Conservation (phyloP, 2,797 vertebrate species). For the Gobio occitaniae region DNA sequence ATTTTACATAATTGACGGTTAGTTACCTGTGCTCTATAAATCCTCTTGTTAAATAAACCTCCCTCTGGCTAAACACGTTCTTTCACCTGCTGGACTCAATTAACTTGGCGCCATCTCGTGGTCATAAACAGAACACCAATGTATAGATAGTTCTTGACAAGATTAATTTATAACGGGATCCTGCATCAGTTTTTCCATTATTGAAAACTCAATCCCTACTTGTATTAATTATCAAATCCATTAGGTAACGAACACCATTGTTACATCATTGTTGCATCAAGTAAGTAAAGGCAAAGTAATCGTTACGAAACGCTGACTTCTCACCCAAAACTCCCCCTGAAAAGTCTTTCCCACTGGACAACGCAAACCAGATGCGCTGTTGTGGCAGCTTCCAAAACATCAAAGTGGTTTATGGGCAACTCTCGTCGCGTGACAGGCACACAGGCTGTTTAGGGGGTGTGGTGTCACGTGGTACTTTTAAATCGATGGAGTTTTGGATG, state of each 20-base stretch:
- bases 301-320: constrained; percentile 32
- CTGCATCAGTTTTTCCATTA: neutral
- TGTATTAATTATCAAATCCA: neutral
- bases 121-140: constrained; percentile 12
- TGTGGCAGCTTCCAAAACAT: constrained; percentile 12
- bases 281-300: neutral
- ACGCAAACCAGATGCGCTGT: constrained; percentile 70
- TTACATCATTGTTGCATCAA: neutral
- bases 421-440: constrained; percentile 63
- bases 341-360: constrained; percentile 37
- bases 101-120: neutral
- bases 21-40: neutral
- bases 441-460: constrained; percentile 60
- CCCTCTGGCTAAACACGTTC: neutral
- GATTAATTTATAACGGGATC: neutral
- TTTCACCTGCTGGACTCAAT: neutral
- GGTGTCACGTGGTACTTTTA: constrained; percentile 72
- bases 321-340: neutral
- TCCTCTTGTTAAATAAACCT: neutral
- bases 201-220: neutral
- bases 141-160: neutral
- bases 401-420: constrained; percentile 60
- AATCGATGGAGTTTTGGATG: constrained; percentile 58
- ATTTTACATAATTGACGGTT: neutral
- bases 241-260: neutral